A percentile compares a stretch with the other conserved stretches of the same genome.
Evolutionary conservation across 2,888 invertebrate genomes (phyloP).

Genomic region (Pterostichus niger): DNA sequence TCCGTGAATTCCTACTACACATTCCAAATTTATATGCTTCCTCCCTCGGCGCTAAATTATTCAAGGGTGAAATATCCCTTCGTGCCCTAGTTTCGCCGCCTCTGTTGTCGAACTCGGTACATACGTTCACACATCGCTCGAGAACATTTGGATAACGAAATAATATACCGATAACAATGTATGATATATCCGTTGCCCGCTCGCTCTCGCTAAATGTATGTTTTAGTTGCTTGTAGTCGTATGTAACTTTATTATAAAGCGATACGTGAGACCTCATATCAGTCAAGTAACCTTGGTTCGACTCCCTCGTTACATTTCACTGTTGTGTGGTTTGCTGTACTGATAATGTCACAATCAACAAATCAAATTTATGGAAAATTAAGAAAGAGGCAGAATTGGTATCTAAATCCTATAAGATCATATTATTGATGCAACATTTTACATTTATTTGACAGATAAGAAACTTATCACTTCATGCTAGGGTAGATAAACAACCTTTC

Average conservation of each 20-base stretch:
- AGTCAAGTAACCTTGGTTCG: conserved; percentile 18
- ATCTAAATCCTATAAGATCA: too few relatives aligned
- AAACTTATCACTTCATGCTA: too few relatives aligned
- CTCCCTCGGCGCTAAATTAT: conserved; percentile 15
- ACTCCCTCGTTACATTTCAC: conserved; percentile 5
- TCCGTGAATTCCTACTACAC: conserved; percentile 15
- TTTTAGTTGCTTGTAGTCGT: conserved; percentile 25
- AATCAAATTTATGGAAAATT: neutral
- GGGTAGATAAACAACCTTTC: too few relatives aligned
- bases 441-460: too few relatives aligned
- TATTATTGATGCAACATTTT: too few relatives aligned
- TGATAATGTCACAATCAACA: conserved; percentile 1
- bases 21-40: conserved; percentile 30
- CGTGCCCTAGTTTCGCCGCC: conserved; percentile 37
- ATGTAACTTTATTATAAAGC: conserved; percentile 44
- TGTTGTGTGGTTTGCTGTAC: neutral
- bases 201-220: neutral
- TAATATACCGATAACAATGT: conserved; percentile 54
- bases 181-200: conserved; percentile 26
- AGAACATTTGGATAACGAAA: conserved; percentile 41
- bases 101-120: conserved; percentile 26
- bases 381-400: too few relatives aligned
- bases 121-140: conserved; percentile 7
- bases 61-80: conserved; percentile 41
- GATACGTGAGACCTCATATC: conserved; percentile 32